These are phyloP conservation scores for Dasyornis broadbenti DNA, from an alignment of 2,113 vertebrate species.

Conservation along the genomic window DNA sequence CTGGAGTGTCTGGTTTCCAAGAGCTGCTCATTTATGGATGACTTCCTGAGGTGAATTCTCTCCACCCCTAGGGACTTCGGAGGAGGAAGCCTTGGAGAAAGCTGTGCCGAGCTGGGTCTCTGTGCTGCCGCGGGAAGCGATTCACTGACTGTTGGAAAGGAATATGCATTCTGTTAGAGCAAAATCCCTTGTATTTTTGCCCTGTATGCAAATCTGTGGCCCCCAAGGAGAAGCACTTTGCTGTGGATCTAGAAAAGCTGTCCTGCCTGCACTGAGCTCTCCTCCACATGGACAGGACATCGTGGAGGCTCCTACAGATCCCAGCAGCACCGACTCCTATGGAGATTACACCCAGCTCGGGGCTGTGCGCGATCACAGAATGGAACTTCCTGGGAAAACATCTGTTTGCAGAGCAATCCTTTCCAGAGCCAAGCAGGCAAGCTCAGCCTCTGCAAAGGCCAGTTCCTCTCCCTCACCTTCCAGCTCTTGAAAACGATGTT, in stretches of 20 bases:
- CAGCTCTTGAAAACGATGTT: neutral
- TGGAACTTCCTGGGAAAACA: slow-evolving; percentile 1
- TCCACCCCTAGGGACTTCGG: slow-evolving; percentile 80
- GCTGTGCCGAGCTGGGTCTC: slow-evolving; percentile 82
- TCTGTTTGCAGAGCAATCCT: neutral
- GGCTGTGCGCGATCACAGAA: neutral
- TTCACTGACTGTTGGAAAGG: slow-evolving; percentile 67
- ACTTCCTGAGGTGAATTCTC: slow-evolving; percentile 75
- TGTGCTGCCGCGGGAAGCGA: slow-evolving; percentile 67
- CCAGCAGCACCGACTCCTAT: fast-evolving
- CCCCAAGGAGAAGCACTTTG: neutral
- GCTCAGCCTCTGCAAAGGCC: neutral
- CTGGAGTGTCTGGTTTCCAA: slow-evolving; percentile 71
- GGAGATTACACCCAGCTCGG: neutral
- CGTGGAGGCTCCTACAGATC: neutral
- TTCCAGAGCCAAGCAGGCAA: neutral
- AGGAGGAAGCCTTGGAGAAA: slow-evolving; percentile 83
- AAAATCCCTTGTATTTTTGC: neutral
- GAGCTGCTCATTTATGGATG: slow-evolving; percentile 71
- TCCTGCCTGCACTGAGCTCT: neutral
- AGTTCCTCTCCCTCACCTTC: neutral
- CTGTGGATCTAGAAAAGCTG: neutral
- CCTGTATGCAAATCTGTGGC: neutral
- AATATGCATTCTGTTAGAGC: neutral
- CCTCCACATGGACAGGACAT: fast-evolving